Evolutionary conservation across 2,113 vertebrate genomes (phyloP).

Genomic region (Catharus bicknelli): DNA sequence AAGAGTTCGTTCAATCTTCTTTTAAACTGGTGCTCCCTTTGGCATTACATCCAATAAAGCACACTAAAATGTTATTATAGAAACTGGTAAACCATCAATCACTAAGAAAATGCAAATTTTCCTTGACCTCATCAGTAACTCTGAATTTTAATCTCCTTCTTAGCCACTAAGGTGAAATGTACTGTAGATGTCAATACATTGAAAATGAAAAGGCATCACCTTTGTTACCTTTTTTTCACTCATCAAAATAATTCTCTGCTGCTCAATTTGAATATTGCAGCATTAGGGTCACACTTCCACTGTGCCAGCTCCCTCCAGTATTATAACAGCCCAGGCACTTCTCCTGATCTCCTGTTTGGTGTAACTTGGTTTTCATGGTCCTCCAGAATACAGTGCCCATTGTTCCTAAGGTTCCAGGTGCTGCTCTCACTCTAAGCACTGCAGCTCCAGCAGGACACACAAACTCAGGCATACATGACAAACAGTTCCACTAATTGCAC

Average conservation of each 20-base stretch:
- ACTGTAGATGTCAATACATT: background rate
- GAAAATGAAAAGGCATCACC: background rate
- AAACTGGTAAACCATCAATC: background rate
- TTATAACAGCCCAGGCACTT: background rate
- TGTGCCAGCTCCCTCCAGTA: background rate
- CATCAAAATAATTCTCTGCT: background rate
- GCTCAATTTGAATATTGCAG: background rate
- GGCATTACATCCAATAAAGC: background rate
- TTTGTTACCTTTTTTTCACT: background rate
- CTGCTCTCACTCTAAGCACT: background rate
- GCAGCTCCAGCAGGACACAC: background rate
- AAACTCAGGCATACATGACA: background rate
- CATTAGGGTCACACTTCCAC: background rate
- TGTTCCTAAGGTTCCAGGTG: background rate
- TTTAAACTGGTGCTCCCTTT: background rate
- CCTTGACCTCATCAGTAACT: background rate
- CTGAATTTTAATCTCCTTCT: background rate
- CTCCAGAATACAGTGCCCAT: rapidly evolving
- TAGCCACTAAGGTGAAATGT: background rate
- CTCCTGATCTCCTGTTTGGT: background rate
- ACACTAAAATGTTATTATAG: background rate
- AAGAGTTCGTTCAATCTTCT: background rate
- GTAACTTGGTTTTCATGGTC: background rate
- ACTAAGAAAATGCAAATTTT: background rate
- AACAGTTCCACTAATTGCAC: background rate